phyloP scores from a whole-genome alignment of 2,888 invertebrate genomes.

The Hecatera dysodea region DNA sequence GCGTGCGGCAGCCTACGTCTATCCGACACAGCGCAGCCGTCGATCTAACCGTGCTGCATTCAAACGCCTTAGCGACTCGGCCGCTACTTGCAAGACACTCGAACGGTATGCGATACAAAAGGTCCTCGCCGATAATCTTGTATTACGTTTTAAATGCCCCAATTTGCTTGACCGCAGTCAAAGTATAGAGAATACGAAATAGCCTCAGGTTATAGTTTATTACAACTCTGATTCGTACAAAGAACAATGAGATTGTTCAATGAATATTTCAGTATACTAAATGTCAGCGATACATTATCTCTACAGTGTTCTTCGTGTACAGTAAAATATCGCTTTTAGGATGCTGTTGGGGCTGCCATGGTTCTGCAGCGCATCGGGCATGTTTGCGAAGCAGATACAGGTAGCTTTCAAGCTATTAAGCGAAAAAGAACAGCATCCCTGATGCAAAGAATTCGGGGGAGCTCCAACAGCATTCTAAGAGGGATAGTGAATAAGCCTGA shows the following conservation, averaged over 20 bases:
- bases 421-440: no score
- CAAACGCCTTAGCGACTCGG: slow-evolving; percentile 52
- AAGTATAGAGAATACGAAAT: slow-evolving; percentile 47
- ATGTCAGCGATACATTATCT: slow-evolving; percentile 32
- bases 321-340: no score
- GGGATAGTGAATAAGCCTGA: no score
- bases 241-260: slow-evolving; percentile 52
- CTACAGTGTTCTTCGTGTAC: no score
- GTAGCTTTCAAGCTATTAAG: no score
- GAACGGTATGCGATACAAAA: slow-evolving; percentile 69
- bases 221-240: slow-evolving; percentile 49
- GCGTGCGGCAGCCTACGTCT: slow-evolving; percentile 50
- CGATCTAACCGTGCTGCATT: slow-evolving; percentile 33
- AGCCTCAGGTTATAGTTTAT: slow-evolving; percentile 54
- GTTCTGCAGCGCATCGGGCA: no score
- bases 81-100: slow-evolving; percentile 65
- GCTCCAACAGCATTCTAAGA: no score
- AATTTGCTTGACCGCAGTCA: slow-evolving; percentile 61
- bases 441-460: no score
- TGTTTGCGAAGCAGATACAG: no score
- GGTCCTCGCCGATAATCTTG: slow-evolving; percentile 64
- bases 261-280: slow-evolving; percentile 29
- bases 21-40: slow-evolving; percentile 17
- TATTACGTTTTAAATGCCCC: slow-evolving; percentile 64
- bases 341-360: no score